Base-by-base conservation (phyloP, 2,888 invertebrate species). In the Caenorhabditis macrosperma region DNA sequence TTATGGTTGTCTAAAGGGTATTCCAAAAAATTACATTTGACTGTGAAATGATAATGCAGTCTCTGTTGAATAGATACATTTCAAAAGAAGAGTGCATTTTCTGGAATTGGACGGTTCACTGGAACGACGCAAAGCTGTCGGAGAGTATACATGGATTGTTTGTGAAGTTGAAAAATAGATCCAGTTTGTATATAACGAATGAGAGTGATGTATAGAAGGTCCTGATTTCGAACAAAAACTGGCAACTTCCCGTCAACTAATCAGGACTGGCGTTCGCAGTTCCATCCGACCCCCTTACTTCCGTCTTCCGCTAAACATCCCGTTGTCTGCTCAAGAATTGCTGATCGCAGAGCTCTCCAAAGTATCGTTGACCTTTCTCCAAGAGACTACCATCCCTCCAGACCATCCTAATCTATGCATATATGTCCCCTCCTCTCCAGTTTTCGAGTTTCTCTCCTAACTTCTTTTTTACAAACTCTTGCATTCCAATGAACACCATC, bases 401-500 rank as follows among this genome's bases (percentile, higher is more conserved):
- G 50, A 64, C 64, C 59, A 48, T 52, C 30, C 41, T 63, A 72
- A 50, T 64, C 48, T 64, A 74, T 74, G 74, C 64, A 74, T 66
- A 66, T 64, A 59, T 28, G 59, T 74, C 61, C 15, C 26, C 26
- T 24, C 15, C 50, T 60, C 44, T 61, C 35, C 44, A n/a, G n/a
- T n/a, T n/a, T 61, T 20, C 24, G 33, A 63, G 30, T 52, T 63
- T 55, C 38, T 48, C 24, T 48, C 46, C 30, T 24, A 26, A 48
- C 17, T 48, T 20, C 20, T 64, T 64, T 64, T 33, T 26, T 41
- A 24, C 54, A 71, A 71, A 71, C 63, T 63, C 72, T 72, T 72
- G 72, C 72, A 64, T 74, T 74, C 64, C 74, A 66, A 74, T 64
- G 50, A 59, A 64, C 50, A 57, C 46, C 55, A 72, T 72, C 35